Evolutionary conservation across 2,113 vertebrate species (phyloP), one percentile per base, ranked within the genome.

Genomic region (Melanerpes aurifrons): DNA sequence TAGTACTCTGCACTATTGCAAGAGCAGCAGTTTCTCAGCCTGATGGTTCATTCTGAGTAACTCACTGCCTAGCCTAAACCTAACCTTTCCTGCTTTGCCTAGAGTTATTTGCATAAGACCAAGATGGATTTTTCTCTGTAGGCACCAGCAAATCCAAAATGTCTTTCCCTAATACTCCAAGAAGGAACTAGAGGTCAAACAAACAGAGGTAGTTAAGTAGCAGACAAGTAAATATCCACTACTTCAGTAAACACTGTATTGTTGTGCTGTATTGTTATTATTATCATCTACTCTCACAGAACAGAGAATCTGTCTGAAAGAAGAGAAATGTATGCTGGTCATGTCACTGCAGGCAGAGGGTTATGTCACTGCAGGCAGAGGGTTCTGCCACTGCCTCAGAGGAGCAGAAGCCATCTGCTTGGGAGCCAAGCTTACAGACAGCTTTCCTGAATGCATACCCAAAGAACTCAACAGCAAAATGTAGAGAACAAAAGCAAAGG

Each of bases 321-420:
- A 48, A 4, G 2, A 74, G n/a, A 53, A 56, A 70, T 10, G 10
- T 14, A 2, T 8, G 0, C 31, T 78, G 43, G 29, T 2, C 7
- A 17, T 62, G 16, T 24, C 12, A 1, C 1, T 47, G 61, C 43
- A 64, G 48, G 31, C 45, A 64, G 32, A 62, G 31, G 31, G 9
- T 74, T 85, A 67, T 16, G 54, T 15, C 40, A 32, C 14, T 43
- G 79, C 17, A n/a, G 48, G 31, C 45, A 64, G 32, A 62, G 31
- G 31, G 9, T 74, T 85, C 70, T 16, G 54, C 18, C 40, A 32
- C 14, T 43, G 79, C 17, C 18, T 64, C 57, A 28, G 37, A 56
- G 28, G 20, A 90, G 63, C 22, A 53, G 35, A 62, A 92, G 28
- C 11, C 53, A 56, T 50, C 43, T 25, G 50, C 31, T 70, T 14